Conservation (phyloP, 2,113 vertebrate genomes). For the Rhinichthys klamathensis region DNA sequence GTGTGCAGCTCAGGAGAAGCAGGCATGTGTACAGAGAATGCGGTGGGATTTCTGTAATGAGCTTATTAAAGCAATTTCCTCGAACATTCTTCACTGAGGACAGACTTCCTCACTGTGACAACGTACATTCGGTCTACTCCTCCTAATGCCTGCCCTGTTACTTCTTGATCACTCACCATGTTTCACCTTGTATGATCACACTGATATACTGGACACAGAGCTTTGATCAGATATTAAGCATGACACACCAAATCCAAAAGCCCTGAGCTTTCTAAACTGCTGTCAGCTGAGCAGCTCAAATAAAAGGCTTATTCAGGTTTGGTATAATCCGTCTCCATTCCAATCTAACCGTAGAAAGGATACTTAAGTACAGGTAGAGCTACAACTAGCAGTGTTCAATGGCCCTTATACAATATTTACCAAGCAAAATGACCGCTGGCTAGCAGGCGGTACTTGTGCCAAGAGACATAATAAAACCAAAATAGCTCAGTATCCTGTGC, state of each 20-base stretch:
- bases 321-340: constrained; percentile 16
- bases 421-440: constrained; percentile 25
- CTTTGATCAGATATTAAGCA: constrained; percentile 14
- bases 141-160: background rate
- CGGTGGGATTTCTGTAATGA: constrained; percentile 36
- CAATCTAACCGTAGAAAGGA: background rate
- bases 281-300: constrained; percentile 22
- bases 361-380: background rate
- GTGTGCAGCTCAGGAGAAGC: background rate
- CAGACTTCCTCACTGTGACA: constrained; percentile 35
- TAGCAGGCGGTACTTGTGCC: background rate
- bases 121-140: background rate
- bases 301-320: constrained; percentile 16
- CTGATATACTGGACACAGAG: background rate
- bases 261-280: constrained; percentile 1
- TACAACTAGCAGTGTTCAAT: constrained; percentile 1
- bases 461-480: background rate
- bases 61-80: constrained; percentile 52
- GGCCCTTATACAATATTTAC: constrained; percentile 27
- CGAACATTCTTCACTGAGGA: constrained; percentile 15
- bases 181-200: background rate
- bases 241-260: constrained; percentile 12
- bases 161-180: background rate
- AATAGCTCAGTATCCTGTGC: constrained; percentile 5
- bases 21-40: background rate